Evolutionary conservation across 2,113 vertebrate genomes (phyloP), one percentile per base, ranked within the genome.

Genomic region (Parus major): DNA sequence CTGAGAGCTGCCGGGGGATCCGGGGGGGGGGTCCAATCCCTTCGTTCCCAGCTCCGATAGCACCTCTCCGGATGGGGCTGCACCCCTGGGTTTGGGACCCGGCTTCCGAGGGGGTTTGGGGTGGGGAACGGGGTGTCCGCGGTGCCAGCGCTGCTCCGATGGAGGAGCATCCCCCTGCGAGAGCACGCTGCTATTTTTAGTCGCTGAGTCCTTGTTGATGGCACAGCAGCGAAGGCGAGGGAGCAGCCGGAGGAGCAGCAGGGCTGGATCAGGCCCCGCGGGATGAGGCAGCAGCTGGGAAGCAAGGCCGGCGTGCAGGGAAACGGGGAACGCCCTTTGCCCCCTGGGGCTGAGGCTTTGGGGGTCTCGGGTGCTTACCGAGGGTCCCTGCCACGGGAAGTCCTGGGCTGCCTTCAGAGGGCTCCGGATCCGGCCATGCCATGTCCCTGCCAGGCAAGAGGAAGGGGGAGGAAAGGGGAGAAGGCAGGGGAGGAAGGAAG

Each of bases 211-310:
- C 95, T 94, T 53, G 92, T 63, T 80, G 94, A 86, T 87, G 93
- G 82, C 66, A 55, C 72, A 75, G 84, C 69, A 27, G 78, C 18
- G 6, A 88, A 94, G 75, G 79, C 86, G 52, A 90, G 82, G 57
- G 82, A 91, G 91, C 92, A 95, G 91, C 84, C 77, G n/a, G 89
- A 82, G 87, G 36, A 92, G 78, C 80, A 80, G 95, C 81, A 65
- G 86, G 90, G 68, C 64, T 50, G 84, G 88, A 88, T 63, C 82
- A 69, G 86, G 49, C 76, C 93, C 91, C 28, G 2, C 3, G 71
- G 93, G 94, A 94, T 72, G n/a, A 93, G 84, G 84, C 77, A 41
- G 95, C 95, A 95, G 94, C 95, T 94, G 91, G 94, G 94, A 88
- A 90, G 68, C 44, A 11, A 72, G 79, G 79, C 31, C 3, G 6